Base-by-base conservation (phyloP, 2,888 invertebrate genomes). In the Octodonta nipae region DNA sequence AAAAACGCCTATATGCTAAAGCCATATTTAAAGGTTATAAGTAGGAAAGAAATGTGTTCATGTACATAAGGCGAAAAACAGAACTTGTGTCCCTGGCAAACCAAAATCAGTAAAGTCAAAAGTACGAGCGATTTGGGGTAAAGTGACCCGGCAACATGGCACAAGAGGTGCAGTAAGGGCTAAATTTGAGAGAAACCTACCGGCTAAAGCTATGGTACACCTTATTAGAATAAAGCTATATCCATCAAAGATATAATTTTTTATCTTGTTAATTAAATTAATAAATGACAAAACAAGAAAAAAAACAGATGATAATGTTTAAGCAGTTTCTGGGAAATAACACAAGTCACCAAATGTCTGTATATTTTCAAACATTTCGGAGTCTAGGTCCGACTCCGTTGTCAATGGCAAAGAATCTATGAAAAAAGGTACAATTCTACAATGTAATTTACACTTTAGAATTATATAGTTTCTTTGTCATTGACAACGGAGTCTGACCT, bases 71-170 rank as follows among this genome's bases (percentile, higher is more conserved):
- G 87, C 85, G 2, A 85, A 87, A 66, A 86, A 86, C 53, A 80
- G 82, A 71, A 85, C 84, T 10, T 78, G 82, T 36, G 79, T 87
- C 45, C 85, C 87, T 35, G 85, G 85, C 25, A 82, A 78, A 38
- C 79, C 79, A n/a, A 76, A 79, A 34, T 78, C 77, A 46, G 76
- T 75, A 57, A 86, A 89, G 65, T 83, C 84, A 16, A 83, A 83
- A 62, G 73, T 88, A 48, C 78, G 96, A 37, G 93, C 93, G 16
- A 93, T 98, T 64, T 98, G 96, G 96, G 96, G 96, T 46, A 95
- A 95, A 67, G 87, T 98, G 40, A 95, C 92, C 20, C 75, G 95
- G 46, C 74, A 89, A 14, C 98, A 99, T 64, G 98, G 98, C 38
- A 88, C 84, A 65, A 84, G 87, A 50, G 98, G 98, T 47, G 75